Evolutionary conservation across 2,888 invertebrate species (phyloP), one percentile per base, ranked within the genome.

Genomic region (Sinodicranocentrus sp.): DNA sequence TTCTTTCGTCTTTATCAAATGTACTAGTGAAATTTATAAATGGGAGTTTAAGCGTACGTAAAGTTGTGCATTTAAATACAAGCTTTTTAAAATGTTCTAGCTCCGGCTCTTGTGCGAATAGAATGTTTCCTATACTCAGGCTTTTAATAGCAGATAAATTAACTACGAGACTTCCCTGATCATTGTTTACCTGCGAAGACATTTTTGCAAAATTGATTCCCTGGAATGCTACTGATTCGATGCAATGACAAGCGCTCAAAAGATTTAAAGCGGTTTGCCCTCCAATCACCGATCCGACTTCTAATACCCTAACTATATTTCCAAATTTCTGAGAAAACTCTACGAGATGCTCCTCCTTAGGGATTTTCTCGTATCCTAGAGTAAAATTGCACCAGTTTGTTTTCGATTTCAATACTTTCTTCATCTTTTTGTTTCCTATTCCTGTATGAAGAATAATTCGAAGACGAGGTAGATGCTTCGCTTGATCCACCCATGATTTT

Each of bases 401-500:
- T 67, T 82, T 84, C 5, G 84, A 84, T n/a, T 65, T 68, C 8
- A 84, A 17, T 1, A 84, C 84, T 44, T 84, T 84, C 43, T 72
- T 67, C 80, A 84, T 76, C 33, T 76, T 80, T 21, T 82, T 75
- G 67, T 68, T 83, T 6, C 84, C 84, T 23, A 71, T 23, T 15
- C 76, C 65, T 2, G 84, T 82, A 48, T 84, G 82, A 0, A 84
- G 59, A 6, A 71, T 84, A 0, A 84, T 84, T 1, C 68, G 80
- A 10, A 84, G 52, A 0, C 59, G 70, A 5, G 76, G 43, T 23
- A 84, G 52, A 67, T 76, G 77, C 21, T 76, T 75, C 6, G 71
- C 65, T 19, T 76, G 54, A 59, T 84, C 84, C 76, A 84, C 84
- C 84, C 84, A 84, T 19, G 71, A 63, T 61, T 84, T 84, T n/a